Evolutionary conservation across 2,797 vertebrate genomes (phyloP).

Genomic region (Enteromius radiatus): DNA sequence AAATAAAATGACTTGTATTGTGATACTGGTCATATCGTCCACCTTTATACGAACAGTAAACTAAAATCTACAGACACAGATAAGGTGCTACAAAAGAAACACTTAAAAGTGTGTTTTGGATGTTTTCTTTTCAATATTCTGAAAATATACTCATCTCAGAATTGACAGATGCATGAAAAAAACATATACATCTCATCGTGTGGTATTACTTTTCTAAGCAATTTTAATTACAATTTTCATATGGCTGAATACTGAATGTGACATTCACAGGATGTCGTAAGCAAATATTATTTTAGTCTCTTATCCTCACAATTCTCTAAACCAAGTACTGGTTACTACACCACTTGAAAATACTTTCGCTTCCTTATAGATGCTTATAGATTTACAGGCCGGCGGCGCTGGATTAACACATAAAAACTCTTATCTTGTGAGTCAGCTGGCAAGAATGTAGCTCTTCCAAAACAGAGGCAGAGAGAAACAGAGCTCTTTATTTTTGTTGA

Average conservation of each 20-base stretch:
- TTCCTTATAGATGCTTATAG: background rate
- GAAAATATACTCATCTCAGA: background rate
- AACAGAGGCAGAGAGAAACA: conserved; percentile 1
- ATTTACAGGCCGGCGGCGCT: conserved; percentile 56
- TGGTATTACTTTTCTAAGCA: background rate
- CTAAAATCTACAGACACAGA: background rate
- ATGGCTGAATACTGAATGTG: background rate
- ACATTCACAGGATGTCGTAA: background rate
- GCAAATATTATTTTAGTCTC: background rate
- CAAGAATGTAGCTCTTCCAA: conserved; percentile 57
- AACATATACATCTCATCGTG: background rate
- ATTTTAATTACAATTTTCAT: background rate
- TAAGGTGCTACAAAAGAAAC: background rate
- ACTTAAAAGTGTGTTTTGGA: background rate
- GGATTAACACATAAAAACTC: conserved; percentile 64
- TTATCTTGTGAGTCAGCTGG: conserved; percentile 62
- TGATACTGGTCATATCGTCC: background rate
- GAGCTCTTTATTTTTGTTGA: conserved; percentile 18
- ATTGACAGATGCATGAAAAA: background rate
- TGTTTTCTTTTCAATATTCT: background rate
- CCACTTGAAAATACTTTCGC: background rate
- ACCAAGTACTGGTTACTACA: background rate
- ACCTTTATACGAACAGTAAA: background rate
- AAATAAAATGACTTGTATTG: background rate
- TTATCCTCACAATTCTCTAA: background rate